Evolutionary conservation across 2,113 vertebrate genomes (phyloP), one percentile per base, ranked within the genome.

Genomic region (Semicossyphus pulcher): DNA sequence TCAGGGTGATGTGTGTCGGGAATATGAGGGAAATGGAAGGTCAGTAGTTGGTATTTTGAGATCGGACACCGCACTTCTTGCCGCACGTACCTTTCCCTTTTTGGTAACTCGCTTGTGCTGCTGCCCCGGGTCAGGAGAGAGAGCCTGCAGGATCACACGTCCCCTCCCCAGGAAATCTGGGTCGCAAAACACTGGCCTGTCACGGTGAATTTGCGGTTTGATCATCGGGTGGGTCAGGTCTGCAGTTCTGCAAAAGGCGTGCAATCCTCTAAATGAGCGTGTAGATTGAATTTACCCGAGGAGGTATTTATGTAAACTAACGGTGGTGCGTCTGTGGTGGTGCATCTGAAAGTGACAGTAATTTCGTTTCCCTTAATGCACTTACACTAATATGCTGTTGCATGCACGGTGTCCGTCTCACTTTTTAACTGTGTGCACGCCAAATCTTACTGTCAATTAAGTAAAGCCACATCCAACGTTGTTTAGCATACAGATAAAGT

Each of bases 21-120:
- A 74, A 87, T 88, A 88, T 81, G 74, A 85, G 88, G 72, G 85
- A 87, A 87, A 87, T 81, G 89, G 92, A 92, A 94, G 93, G 93
- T 93, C 92, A 93, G 92, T 83, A 86, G 93, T 89, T 92, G 94
- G 92, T 95, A 94, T 95, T 95, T 95, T 85, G 90, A 93, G 92
- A 89, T 59, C 29, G 59, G 77, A 83, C 71, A 61, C 54, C 66
- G 67, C 85, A 72, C 77, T 69, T 63, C 77, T 66, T 63, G 78
- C 48, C 25, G 77, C 89, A 91, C 92, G 88, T 89, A 91, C 86
- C 93, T 94, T 92, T 88, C 92, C 92, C 92, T 94, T 94, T 95
- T 95, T 93, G 93, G 94, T 82, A 76, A 56, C 45, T 68, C 16
- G 66, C 37, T 53, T 59, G 16, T 44, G 71, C 51, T 61, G 54